Conservation (phyloP, 2,888 invertebrate genomes). For the Macrosoma leucophasiata region DNA sequence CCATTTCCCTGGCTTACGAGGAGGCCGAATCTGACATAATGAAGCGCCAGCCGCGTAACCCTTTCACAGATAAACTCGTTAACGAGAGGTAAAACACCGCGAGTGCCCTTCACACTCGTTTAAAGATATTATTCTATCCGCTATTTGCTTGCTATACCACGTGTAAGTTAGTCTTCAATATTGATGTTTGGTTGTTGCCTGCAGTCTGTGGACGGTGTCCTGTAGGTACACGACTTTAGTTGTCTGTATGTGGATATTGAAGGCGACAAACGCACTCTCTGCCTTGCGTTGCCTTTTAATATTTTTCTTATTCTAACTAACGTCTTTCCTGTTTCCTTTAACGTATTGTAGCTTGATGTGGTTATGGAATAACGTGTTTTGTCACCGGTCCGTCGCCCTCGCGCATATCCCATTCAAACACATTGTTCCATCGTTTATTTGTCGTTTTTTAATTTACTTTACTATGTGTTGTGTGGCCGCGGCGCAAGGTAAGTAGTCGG, state of each 20-base stretch:
- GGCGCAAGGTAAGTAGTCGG: slow-evolving; percentile 63
- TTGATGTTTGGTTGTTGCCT: slow-evolving; percentile 70
- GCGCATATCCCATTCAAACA: slow-evolving; percentile 41
- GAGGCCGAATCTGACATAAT: slow-evolving; percentile 99
- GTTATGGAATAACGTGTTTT: slow-evolving; percentile 60
- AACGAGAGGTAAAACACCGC: slow-evolving; percentile 92
- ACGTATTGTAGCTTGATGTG: slow-evolving; percentile 58
- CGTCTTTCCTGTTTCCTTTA: slow-evolving; percentile 47
- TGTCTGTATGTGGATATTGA: slow-evolving; percentile 53
- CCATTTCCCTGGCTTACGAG: slow-evolving; percentile 99
- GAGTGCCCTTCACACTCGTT: slow-evolving; percentile 55
- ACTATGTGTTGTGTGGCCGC: slow-evolving; percentile 36
- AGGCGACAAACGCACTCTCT: slow-evolving; percentile 68
- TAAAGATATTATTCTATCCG: slow-evolving; percentile 68
- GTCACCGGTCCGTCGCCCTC: slow-evolving; percentile 16
- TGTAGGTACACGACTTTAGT: slow-evolving; percentile 43
- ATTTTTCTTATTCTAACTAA: slow-evolving; percentile 54
- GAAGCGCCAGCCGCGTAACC: slow-evolving; percentile 98
- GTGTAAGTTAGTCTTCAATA: slow-evolving; percentile 64
- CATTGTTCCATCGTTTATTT: slow-evolving; percentile 58
- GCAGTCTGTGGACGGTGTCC: slow-evolving; percentile 55
- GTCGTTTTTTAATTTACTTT: slow-evolving; percentile 41
- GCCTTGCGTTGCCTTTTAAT: slow-evolving; percentile 66
- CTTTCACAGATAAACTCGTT: slow-evolving; percentile 97
- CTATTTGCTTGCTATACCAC: slow-evolving; percentile 73